Evolutionary conservation across 1,140 invertebrate genomes (phyloP).

Genomic region (Drosophila nigromelanica): DNA sequence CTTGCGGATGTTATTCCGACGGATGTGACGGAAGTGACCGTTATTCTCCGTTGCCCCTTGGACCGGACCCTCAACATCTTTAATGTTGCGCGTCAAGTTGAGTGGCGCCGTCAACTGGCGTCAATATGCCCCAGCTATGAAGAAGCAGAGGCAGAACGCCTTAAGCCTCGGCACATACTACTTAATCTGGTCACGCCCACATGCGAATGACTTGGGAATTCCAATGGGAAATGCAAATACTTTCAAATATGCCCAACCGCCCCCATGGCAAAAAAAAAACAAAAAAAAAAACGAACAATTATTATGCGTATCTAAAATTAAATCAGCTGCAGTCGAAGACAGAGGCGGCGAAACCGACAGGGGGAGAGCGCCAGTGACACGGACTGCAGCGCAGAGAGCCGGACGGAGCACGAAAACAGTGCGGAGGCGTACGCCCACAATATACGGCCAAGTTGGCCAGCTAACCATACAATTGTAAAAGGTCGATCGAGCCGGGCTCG

Average conservation of each 20-base stretch:
- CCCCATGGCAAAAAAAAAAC: conserved; percentile 4
- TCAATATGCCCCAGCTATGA: neutral
- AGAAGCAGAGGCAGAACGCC: neutral
- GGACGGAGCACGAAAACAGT: no score
- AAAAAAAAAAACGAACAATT: conserved; percentile 33
- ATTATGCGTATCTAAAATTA: conserved; percentile 61
- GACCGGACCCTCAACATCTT: neutral
- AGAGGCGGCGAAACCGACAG: conserved; percentile 8
- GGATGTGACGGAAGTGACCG: conserved; percentile 55
- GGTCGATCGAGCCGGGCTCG: neutral
- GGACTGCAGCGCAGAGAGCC: neutral
- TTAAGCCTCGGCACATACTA: conserved; percentile 8
- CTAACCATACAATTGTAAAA: conserved; percentile 4
- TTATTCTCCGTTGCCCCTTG: neutral
- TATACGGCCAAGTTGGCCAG: conserved; percentile 10
- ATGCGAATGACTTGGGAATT: conserved; percentile 12
- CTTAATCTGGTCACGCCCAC: conserved; percentile 36
- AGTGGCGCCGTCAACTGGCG: conserved; percentile 1
- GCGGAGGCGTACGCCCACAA: neutral
- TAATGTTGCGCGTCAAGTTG: conserved; percentile 16
- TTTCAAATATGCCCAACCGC: conserved; percentile 14
- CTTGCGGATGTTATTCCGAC: conserved; percentile 59
- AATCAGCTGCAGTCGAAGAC: conserved; percentile 47
- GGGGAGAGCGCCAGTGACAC: no score
- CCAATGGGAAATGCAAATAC: conserved; percentile 44